Evolutionary conservation across 2,113 vertebrate genomes (phyloP).

Genomic region (Nycticryphes semicollaris): DNA sequence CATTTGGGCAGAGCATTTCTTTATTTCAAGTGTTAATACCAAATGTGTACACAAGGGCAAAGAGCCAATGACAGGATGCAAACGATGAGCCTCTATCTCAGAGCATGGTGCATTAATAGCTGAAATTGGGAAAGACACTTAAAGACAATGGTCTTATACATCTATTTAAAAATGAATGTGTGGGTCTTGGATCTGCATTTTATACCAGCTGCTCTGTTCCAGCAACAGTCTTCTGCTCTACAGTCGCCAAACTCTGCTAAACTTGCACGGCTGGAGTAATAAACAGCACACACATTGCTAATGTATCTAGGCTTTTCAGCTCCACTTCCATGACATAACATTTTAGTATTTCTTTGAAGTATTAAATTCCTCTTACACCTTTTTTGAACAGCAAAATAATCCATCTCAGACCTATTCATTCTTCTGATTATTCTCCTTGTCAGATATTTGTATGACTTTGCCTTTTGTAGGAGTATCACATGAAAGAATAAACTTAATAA

Average conservation of each 20-base stretch:
- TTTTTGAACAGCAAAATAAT: background rate
- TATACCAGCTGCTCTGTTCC: background rate
- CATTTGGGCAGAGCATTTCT: background rate
- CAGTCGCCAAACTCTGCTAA: background rate
- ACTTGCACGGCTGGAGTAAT: background rate
- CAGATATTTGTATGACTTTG: background rate
- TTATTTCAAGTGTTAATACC: background rate
- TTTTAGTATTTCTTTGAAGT: background rate
- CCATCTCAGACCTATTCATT: background rate
- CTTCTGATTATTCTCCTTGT: background rate
- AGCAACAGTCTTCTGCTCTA: background rate
- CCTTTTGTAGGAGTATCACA: background rate
- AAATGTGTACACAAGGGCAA: background rate
- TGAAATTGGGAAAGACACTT: background rate
- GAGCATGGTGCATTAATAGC: fast-evolving
- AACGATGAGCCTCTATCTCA: background rate
- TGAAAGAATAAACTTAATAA: background rate
- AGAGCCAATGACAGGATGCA: background rate
- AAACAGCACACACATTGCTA: background rate
- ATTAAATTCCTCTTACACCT: background rate
- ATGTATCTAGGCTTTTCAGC: background rate
- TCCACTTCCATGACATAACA: background rate
- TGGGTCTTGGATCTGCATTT: background rate
- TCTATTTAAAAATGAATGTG: background rate
- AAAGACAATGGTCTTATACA: background rate